phyloP scores from a whole-genome alignment of 2,888 invertebrate genomes.

The Gari tellinella region DNA sequence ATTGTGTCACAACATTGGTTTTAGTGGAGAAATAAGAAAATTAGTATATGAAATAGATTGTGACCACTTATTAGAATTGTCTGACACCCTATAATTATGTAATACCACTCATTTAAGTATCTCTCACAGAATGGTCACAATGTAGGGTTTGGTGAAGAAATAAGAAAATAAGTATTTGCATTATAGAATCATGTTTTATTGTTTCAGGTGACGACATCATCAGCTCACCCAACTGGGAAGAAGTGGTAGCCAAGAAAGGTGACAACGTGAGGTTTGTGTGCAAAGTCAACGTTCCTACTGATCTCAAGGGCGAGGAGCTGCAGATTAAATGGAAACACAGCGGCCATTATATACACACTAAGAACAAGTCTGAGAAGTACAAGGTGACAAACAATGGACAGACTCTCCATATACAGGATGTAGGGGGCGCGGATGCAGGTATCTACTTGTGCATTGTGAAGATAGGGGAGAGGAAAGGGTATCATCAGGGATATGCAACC shows the following conservation, averaged over 20 bases:
- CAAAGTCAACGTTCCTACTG: constrained; percentile 32
- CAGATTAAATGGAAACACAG: constrained; percentile 74
- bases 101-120: no score
- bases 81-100: no score
- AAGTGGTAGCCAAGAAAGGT: constrained; percentile 44
- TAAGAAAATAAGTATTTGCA: no score
- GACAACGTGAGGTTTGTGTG: constrained; percentile 48
- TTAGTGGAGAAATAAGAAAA: no score
- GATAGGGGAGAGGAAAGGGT: constrained; percentile 65
- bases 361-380: constrained; percentile 60
- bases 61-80: no score
- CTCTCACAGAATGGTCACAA: no score
- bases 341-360: constrained; percentile 58
- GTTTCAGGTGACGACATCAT: constrained; percentile 53
- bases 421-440: constrained; percentile 67
- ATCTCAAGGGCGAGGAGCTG: constrained; percentile 42
- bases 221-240: constrained; percentile 32
- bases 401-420: constrained; percentile 67
- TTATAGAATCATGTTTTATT: constrained; percentile 6
- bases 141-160: no score
- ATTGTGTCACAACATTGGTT: no score
- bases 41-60: no score
- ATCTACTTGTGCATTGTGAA: constrained; percentile 74
- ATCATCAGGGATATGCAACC: constrained; percentile 66
- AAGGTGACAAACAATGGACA: constrained; percentile 64